A percentile compares a stretch with the other conserved stretches of the same genome.
These are phyloP conservation scores for Rhogogaster chlorosoma DNA, from an alignment of 2,888 invertebrate species.

Conservation along the genomic window DNA sequence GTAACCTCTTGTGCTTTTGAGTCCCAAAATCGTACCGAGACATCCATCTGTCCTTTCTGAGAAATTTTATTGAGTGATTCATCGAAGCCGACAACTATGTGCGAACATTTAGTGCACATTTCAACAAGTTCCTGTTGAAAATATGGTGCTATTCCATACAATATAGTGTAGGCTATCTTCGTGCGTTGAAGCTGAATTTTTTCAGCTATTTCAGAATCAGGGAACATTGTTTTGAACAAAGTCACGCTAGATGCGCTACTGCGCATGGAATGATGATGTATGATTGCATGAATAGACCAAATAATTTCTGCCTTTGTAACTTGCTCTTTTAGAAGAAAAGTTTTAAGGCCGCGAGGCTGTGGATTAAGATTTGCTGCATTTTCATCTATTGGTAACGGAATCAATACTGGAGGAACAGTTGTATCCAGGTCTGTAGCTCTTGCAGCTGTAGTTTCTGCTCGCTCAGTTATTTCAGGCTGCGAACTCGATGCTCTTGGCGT, in stretches of 20 bases:
- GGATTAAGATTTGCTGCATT: no score
- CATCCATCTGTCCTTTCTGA: slow-evolving; percentile 42
- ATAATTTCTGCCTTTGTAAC: slow-evolving; percentile 26
- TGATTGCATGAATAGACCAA: background rate
- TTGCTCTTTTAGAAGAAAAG: background rate
- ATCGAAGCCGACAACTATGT: slow-evolving; percentile 27
- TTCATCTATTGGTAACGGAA: no score
- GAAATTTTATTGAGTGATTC: slow-evolving; percentile 39
- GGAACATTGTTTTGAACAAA: background rate
- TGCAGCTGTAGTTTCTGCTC: no score
- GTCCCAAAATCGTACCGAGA: slow-evolving; percentile 34
- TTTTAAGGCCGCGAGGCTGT: background rate
- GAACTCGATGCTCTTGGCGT: no score
- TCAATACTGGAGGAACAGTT: no score
- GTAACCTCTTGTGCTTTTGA: background rate
- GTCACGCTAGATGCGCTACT: background rate
- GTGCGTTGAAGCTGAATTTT: slow-evolving; percentile 24
- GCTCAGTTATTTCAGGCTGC: no score
- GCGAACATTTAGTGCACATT: background rate
- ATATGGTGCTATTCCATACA: slow-evolving; percentile 42
- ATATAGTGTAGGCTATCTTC: slow-evolving; percentile 37
- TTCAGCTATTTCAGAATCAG: slow-evolving; percentile 4
- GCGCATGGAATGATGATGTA: background rate
- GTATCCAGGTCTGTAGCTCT: no score
- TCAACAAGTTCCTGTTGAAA: slow-evolving; percentile 33